Evolutionary conservation across 2,888 invertebrate genomes (phyloP), one percentile per base, ranked within the genome.

Genomic region (Apotomis turbidana): DNA sequence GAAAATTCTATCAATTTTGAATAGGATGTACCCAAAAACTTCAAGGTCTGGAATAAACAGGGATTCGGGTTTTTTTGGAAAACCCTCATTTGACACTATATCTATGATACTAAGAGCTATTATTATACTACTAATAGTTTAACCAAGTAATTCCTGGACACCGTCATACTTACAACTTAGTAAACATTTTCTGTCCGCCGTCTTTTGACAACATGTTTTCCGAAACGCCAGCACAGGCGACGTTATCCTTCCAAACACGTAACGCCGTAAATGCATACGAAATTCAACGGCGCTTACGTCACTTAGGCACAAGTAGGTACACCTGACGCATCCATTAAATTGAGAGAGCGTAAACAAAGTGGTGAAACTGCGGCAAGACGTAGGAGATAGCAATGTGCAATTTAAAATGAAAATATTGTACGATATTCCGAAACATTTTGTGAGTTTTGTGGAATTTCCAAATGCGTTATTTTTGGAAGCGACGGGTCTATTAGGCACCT

Each of bases 331-430:
- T 57, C 12, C 36, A 57, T 44, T 54, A 64, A 64, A 64, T 55
- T 64, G 64, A 64, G 64, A 27, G 63, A 41, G 54, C 13, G 64
- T 64, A 64, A 64, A 64, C 55, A 64, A 64, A 64, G 55, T 55
- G 55, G 46, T 1, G 60, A 46, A 5, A 49, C 49, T 49, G 13
- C 38, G 52, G 64, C 44, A n/a, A 36, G 57, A 57, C 36, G 57
- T 8, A 27, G 41, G 63, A 5, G 41, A 44, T 54, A 64, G 63
- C 41, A 64, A 54, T 54, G 46, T 64, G 55, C 64, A 64, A 64
- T 55, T 55, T 64, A 64, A 64, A 64, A 55, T 55, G 54, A 10
- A 49, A 49, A 49, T 15, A 54, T 64, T 64, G 54, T 55, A 44
- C 55, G 64, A 38, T 54, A 12, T 57, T 38, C 51, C 51, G 51